Evolutionary conservation across 1,140 invertebrate genomes (phyloP).

Genomic region (Babylonia areolata): DNA sequence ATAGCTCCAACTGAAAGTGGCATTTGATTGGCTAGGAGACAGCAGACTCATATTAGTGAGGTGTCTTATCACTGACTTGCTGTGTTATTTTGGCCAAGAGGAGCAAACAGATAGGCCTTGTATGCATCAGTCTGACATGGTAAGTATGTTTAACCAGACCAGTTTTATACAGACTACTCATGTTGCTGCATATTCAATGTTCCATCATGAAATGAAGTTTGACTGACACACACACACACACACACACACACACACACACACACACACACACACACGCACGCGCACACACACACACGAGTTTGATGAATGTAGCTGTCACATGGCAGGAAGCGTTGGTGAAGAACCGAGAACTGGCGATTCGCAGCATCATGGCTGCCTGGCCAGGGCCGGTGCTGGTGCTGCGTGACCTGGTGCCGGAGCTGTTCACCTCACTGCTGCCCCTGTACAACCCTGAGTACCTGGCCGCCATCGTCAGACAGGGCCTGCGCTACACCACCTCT

Average conservation of each 20-base stretch:
- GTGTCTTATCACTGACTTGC: no score
- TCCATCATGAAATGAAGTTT: no score
- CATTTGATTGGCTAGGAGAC: no score
- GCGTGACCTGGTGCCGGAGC: constrained; percentile 56
- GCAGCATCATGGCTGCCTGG: constrained; percentile 62
- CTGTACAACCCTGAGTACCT: constrained; percentile 58
- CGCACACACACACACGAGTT: not conserved
- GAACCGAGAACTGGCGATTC: constrained; percentile 61
- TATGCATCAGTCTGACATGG: no score
- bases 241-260: not conserved
- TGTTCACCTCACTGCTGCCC: constrained; percentile 57
- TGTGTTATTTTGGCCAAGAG: no score
- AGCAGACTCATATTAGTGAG: no score
- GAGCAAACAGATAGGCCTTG: no score
- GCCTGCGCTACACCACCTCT: constrained; percentile 66
- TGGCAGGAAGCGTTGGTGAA: constrained; percentile 14
- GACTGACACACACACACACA: not conserved
- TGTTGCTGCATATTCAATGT: no score
- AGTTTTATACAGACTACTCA: no score
- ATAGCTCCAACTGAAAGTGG: no score
- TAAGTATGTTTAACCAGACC: no score
- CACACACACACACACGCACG: not conserved
- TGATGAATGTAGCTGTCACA: not conserved
- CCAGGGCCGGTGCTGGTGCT: constrained; percentile 57
- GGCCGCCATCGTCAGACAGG: constrained; percentile 55